Evolutionary conservation across 1,140 invertebrate genomes (phyloP), one percentile per base, ranked within the genome.

Genomic region (Aphidius ervi): DNA sequence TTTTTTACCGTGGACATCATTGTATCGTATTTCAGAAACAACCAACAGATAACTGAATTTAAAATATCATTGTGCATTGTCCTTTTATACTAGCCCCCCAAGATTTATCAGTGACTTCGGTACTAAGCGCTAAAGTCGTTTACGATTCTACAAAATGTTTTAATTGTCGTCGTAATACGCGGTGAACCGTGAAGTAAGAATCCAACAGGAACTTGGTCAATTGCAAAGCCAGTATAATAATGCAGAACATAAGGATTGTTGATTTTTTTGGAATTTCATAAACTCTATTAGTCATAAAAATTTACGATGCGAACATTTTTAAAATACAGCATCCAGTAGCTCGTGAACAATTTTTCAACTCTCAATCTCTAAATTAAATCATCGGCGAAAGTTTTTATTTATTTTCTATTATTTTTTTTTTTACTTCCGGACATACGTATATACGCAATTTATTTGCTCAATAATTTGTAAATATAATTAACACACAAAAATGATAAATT

Each of bases 151-250:
- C 40, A 65, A 66, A 68, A 74, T 73, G 63, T 74, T 75, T 78
- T 77, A 77, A 78, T 78, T 68, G 67, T 70, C 60, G 70, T 68
- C 68, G 62, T 77, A 76, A 77, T 73, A 67, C 37, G 42, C 71
- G 66, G 5, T 65, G 65, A 63, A 76, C 63, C 75, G 73, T 61
- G 62, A 72, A 67, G 48, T 53, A 31, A 31, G 23, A 31, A 31
- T 31, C 23, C 23, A 31, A 31, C 23, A 31, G 41, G 54, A 20
- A 39, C 52, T 61, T 63, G 47, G 56, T 47, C 41, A 16, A 59
- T 54, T 45, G 53, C 16, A 31, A 31, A 31, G 2, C 23, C 23
- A 31, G 2, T 31, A 31, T 31, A 31, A 31, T 31, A 31, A 31
- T 31, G 23, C 23, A 31, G 1, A 41, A 54, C 10, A 16, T 39